A percentile compares a stretch with the other conserved stretches of the same genome.
Conservation (phyloP, 2,797 vertebrate species). For the Chloroceryle inda region DNA sequence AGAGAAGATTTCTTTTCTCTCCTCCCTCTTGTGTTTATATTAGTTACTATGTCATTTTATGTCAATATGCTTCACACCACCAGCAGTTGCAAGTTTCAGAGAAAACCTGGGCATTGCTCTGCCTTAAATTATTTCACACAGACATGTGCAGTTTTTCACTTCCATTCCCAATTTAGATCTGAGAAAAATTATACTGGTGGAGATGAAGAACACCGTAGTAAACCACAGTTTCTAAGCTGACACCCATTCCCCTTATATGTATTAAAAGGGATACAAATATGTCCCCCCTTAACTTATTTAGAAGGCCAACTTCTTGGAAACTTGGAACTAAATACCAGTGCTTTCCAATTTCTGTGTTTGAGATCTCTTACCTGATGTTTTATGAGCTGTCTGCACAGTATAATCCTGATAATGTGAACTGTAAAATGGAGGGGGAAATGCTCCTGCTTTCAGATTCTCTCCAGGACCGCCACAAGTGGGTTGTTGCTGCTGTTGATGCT, state of each 20-base stretch:
- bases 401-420: slow-evolving; percentile 83
- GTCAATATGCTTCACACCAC: background rate
- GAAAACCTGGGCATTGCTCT: background rate
- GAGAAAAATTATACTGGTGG: background rate
- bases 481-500: slow-evolving; percentile 27
- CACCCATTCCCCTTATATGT: background rate
- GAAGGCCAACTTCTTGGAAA: background rate
- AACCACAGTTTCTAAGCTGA: background rate
- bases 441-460: slow-evolving; percentile 74
- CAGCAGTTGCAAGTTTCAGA: background rate
- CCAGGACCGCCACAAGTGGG: slow-evolving; percentile 35
- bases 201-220: background rate
- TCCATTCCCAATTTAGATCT: background rate
- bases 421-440: slow-evolving; percentile 79
- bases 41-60: background rate
- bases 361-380: slow-evolving; percentile 83
- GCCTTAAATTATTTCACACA: background rate
- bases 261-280: background rate
- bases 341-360: background rate
- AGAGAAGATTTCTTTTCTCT: background rate
- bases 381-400: slow-evolving; percentile 79
- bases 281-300: background rate
- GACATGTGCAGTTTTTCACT: background rate
- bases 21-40: background rate
- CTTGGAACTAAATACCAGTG: background rate